These are phyloP conservation scores for Drosophila paulistorum DNA, from an alignment of 1,140 invertebrate genomes.

Conservation along the genomic window DNA sequence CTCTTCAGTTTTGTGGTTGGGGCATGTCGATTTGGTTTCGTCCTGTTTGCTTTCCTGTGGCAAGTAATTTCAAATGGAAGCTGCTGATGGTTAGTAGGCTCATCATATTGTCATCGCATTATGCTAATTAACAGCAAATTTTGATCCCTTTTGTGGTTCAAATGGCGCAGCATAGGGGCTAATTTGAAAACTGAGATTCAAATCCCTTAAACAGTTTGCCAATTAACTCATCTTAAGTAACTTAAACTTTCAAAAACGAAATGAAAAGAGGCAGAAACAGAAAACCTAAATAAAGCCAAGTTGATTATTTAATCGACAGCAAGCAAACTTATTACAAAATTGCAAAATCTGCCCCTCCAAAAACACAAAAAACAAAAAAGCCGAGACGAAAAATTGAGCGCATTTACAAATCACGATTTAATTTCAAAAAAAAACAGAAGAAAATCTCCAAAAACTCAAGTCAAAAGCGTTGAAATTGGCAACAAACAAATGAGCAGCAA, in stretches of 20 bases:
- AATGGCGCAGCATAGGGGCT: not conserved
- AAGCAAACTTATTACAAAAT: conserved; percentile 73
- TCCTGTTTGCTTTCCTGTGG: too few species aligned
- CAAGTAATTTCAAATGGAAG: too few species aligned
- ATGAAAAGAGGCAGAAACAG: not conserved
- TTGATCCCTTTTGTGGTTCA: too few species aligned
- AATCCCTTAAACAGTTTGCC: not conserved
- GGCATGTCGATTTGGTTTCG: too few species aligned
- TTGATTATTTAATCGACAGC: conserved; percentile 72
- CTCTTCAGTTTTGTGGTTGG: too few species aligned
- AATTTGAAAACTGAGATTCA: not conserved
- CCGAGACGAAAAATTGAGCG: conserved; percentile 76
- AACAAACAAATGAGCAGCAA: conserved; percentile 71
- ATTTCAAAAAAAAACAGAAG: conserved; percentile 64
- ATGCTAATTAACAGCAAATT: too few species aligned
- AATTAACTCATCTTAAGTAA: conserved; percentile 17
- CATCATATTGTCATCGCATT: too few species aligned
- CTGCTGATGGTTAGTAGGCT: too few species aligned
- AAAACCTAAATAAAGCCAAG: conserved; percentile 24
- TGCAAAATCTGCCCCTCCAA: conserved; percentile 52
- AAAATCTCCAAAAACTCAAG: conserved; percentile 31
- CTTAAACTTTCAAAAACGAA: conserved; percentile 40
- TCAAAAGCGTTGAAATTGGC: conserved; percentile 77
- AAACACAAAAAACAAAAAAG: conserved; percentile 33
- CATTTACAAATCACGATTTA: conserved; percentile 81